These are phyloP conservation scores for Ophonus ardosiacus DNA, from an alignment of 2,888 invertebrate genomes.

Conservation along the genomic window DNA sequence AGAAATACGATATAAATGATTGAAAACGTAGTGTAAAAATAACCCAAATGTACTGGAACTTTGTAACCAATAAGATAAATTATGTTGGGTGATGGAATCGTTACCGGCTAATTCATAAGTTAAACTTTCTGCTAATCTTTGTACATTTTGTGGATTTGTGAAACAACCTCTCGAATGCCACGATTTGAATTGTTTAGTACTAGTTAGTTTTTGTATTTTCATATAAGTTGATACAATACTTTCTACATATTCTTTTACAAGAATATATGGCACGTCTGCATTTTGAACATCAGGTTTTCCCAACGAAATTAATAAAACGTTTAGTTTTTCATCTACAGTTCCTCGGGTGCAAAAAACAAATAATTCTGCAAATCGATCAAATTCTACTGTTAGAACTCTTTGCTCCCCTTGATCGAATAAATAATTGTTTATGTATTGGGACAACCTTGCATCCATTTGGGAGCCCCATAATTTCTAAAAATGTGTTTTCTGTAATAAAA, in stretches of 20 bases:
- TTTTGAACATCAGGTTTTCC: conserved; percentile 78
- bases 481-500: background rate
- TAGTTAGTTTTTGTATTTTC: conserved; percentile 81
- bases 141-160: conserved; percentile 78
- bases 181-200: conserved; percentile 77
- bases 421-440: conserved; percentile 83
- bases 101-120: conserved; percentile 76
- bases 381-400: conserved; percentile 78
- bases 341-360: conserved; percentile 85
- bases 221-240: conserved; percentile 87
- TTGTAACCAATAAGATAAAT: conserved; percentile 76
- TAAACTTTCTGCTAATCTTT: conserved; percentile 79
- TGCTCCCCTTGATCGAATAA: conserved; percentile 80
- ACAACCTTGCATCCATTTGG: conserved; percentile 82
- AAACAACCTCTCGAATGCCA: conserved; percentile 81
- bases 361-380: conserved; percentile 83
- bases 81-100: conserved; percentile 73
- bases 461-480: conserved; percentile 83
- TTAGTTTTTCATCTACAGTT: conserved; percentile 81
- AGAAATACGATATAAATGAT: conserved; percentile 77
- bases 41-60: conserved; percentile 76
- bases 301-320: conserved; percentile 79
- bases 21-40: conserved; percentile 77
- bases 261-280: conserved; percentile 79
- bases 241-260: conserved; percentile 85